phyloP scores from a whole-genome alignment of 1,140 invertebrate species.

The Drosophila orosa region DNA sequence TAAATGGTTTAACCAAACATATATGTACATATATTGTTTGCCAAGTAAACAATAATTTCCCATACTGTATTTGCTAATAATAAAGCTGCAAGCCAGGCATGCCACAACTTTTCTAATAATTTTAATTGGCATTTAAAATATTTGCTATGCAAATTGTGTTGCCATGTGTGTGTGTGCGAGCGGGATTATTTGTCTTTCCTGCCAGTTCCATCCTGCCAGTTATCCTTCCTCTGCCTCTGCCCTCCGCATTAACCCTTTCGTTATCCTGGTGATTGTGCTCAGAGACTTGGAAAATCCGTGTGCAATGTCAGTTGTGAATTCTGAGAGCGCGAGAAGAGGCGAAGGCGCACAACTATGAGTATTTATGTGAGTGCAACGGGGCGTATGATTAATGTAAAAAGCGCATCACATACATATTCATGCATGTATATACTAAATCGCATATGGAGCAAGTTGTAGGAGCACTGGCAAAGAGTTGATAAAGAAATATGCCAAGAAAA shows the following conservation, averaged over 20 bases:
- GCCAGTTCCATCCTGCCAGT: slow-evolving; percentile 13
- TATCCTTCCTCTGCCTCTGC: slow-evolving; percentile 1
- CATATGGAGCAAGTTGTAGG: slow-evolving; percentile 26
- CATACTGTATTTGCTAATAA: slow-evolving; percentile 16
- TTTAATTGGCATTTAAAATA: slow-evolving; percentile 59
- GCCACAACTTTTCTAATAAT: slow-evolving; percentile 47
- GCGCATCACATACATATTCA: background rate
- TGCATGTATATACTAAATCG: slow-evolving; percentile 5
- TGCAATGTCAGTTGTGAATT: slow-evolving; percentile 64
- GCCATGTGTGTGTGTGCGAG: slow-evolving; percentile 1
- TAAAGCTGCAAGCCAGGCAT: slow-evolving; percentile 16
- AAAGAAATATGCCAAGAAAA: slow-evolving; percentile 34
- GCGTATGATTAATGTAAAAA: slow-evolving; percentile 76
- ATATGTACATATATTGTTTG: slow-evolving; percentile 1
- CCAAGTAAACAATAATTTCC: slow-evolving; percentile 14
- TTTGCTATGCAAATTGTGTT: slow-evolving; percentile 43
- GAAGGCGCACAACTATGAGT: slow-evolving; percentile 7
- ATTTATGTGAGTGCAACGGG: slow-evolving; percentile 71
- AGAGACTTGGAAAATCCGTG: slow-evolving; percentile 78
- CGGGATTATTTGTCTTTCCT: slow-evolving; percentile 30
- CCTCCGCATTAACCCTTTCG: background rate
- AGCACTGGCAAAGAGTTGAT: slow-evolving; percentile 14
- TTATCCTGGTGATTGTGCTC: slow-evolving; percentile 53
- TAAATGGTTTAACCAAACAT: slow-evolving; percentile 25
- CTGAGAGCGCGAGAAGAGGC: background rate